phyloP scores from a whole-genome alignment of 2,113 vertebrate genomes.

The Lucifuga dentata region DNA sequence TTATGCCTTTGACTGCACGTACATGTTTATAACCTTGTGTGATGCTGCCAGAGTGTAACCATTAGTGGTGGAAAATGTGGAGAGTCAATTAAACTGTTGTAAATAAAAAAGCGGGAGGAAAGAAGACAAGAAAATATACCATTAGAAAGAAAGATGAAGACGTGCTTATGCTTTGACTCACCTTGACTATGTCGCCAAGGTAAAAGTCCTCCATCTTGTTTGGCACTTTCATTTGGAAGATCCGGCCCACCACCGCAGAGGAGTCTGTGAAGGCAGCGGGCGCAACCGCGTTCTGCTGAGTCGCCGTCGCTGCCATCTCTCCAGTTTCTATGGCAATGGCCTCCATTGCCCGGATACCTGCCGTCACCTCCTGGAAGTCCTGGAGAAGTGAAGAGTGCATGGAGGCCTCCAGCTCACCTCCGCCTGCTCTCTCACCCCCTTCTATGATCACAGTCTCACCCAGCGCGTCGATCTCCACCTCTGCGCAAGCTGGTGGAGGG shows the following conservation, averaged over 20 bases:
- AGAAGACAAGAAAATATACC: neutral
- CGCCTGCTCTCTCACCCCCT: conserved; percentile 47
- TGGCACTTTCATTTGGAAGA: conserved; percentile 89
- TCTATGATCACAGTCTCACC: conserved; percentile 78
- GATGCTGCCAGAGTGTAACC: neutral
- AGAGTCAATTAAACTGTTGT: neutral
- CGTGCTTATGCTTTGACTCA: conserved; percentile 71
- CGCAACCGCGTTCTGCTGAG: conserved; percentile 40
- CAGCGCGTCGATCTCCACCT: conserved; percentile 69
- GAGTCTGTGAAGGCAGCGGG: conserved; percentile 88
- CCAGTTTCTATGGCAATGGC: neutral
- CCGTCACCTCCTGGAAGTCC: conserved; percentile 80
- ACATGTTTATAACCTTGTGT: neutral
- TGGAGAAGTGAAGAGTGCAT: conserved; percentile 88
- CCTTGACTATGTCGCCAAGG: conserved; percentile 86
- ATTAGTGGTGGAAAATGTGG: neutral
- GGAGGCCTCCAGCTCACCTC: conserved; percentile 90
- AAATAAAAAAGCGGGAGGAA: neutral
- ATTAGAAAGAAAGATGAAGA: neutral
- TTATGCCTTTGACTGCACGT: neutral
- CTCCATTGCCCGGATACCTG: conserved; percentile 4
- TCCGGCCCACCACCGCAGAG: conserved; percentile 87
- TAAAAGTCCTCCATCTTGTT: conserved; percentile 84
- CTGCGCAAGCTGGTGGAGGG: conserved; percentile 63
- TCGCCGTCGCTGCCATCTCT: neutral